These are phyloP conservation scores for Dreissena rostriformis DNA, from an alignment of 1,140 invertebrate species.

Conservation along the genomic window DNA sequence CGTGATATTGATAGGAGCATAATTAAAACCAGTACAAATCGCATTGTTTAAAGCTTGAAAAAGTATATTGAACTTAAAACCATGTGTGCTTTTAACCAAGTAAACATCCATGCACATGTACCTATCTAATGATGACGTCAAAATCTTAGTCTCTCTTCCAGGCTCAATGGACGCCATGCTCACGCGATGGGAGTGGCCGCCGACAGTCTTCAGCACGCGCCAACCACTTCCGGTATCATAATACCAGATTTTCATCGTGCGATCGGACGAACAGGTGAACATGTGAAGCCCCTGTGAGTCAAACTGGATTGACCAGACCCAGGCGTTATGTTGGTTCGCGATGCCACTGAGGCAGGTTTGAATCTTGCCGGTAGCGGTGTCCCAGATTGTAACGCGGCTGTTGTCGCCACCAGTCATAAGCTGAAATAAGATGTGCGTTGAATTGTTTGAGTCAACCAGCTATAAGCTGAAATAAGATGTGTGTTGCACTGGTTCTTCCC, in stretches of 20 bases:
- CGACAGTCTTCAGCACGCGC: constrained; percentile 28
- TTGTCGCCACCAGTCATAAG: constrained; percentile 45
- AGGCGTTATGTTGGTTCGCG: constrained; percentile 21
- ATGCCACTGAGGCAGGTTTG: not conserved
- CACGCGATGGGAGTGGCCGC: constrained; percentile 43
- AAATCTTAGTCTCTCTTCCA: constrained; percentile 1
- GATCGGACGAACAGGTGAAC: constrained; percentile 51
- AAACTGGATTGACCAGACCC: constrained; percentile 46
- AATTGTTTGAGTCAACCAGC: too few species aligned
- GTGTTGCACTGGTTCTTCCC: too few species aligned
- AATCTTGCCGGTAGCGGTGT: constrained; percentile 3
- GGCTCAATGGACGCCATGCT: constrained; percentile 24
- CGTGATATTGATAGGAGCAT: too few species aligned
- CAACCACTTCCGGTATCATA: not conserved
- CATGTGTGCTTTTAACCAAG: too few species aligned
- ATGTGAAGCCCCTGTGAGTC: constrained; percentile 26
- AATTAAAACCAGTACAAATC: too few species aligned
- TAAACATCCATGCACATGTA: not conserved
- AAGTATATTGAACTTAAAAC: too few species aligned
- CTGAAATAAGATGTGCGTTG: not conserved
- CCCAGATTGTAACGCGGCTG: constrained; percentile 37
- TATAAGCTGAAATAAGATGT: too few species aligned
- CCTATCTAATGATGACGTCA: constrained; percentile 48
- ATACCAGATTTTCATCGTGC: constrained; percentile 50
- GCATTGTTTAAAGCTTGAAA: too few species aligned